Evolutionary conservation across 2,888 invertebrate species (phyloP).

Genomic region (Drosophila trichaetosa): DNA sequence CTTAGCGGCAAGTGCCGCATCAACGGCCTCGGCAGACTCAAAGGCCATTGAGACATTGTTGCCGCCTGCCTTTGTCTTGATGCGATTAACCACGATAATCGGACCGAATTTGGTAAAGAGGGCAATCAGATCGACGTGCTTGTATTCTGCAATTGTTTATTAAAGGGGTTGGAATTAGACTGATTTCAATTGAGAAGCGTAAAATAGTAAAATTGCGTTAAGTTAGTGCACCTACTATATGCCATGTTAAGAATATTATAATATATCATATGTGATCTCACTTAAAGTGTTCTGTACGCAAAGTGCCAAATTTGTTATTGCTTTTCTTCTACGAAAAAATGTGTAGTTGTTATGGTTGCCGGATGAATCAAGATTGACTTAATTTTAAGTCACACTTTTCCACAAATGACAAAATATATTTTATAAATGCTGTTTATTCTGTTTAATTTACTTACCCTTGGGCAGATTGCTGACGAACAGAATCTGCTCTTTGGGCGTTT

Average conservation of each 20-base stretch:
- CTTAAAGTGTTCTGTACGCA: neutral
- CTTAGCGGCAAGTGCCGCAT: conserved; percentile 63
- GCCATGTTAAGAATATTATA: neutral
- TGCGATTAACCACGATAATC: conserved; percentile 44
- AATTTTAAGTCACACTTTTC: no score
- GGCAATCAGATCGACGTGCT: conserved; percentile 62
- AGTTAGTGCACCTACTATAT: neutral
- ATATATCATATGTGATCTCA: neutral
- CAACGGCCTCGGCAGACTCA: conserved; percentile 55
- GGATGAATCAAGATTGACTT: neutral
- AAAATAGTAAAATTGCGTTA: neutral
- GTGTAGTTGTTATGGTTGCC: neutral
- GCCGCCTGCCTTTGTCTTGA: conserved; percentile 38
- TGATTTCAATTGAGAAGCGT: neutral
- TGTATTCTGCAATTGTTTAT: conserved; percentile 51
- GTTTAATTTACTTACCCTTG: conserved; percentile 50
- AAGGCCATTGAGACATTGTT: conserved; percentile 58
- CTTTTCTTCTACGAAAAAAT: neutral
- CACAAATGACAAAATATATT: no score
- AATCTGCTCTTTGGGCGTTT: conserved; percentile 50
- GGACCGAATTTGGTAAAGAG: conserved; percentile 73
- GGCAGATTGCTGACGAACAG: conserved; percentile 64
- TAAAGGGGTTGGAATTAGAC: neutral
- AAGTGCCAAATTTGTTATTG: neutral
- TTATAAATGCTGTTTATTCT: no score